Percentiles rank a stretch among this genome's conserved stretches.
Evolutionary conservation across 2,888 invertebrate species (phyloP).

Genomic region (Portevinia maculata): DNA sequence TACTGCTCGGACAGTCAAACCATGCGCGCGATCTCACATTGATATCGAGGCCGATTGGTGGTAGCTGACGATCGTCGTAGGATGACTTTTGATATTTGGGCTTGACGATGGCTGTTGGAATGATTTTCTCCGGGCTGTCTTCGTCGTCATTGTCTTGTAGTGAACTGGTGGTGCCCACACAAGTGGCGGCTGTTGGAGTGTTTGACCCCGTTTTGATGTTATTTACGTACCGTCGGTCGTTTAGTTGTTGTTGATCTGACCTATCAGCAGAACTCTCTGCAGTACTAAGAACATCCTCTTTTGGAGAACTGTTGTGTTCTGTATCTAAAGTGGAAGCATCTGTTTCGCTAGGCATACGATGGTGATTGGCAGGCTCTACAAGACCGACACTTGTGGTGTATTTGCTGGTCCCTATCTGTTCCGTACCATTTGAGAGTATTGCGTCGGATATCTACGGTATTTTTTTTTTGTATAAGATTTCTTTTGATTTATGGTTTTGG

Average conservation of each 20-base stretch:
- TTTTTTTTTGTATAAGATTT: conserved; percentile 42
- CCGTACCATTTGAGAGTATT: conserved; percentile 76
- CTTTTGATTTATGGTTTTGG: conserved; percentile 29
- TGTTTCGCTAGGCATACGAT: conserved; percentile 46
- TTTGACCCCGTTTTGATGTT: conserved; percentile 35
- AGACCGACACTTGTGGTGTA: conserved; percentile 31
- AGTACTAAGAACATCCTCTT: conserved; percentile 13
- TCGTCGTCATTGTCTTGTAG: conserved; percentile 43
- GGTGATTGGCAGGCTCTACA: conserved; percentile 38
- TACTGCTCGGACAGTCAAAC: conserved; percentile 64
- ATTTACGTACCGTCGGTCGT: conserved; percentile 37
- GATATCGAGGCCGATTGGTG: conserved; percentile 79
- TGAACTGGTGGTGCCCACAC: conserved; percentile 6
- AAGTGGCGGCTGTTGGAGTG: conserved; percentile 4
- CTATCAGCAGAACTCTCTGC: conserved; percentile 3
- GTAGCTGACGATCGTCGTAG: conserved; percentile 81
- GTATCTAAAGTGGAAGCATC: conserved; percentile 49
- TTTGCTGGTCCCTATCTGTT: conserved; percentile 73
- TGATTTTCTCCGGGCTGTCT: conserved; percentile 65
- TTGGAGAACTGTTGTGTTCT: conserved; percentile 22
- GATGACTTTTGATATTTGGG: conserved; percentile 80
- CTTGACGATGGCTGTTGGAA: conserved; percentile 77
- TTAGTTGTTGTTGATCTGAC: conserved; percentile 5
- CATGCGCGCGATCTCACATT: conserved; percentile 64
- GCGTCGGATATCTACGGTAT: conserved; percentile 77